Evolutionary conservation across 2,113 vertebrate genomes (phyloP), one percentile per base, ranked within the genome.

Genomic region (Oostethus manadensis): DNA sequence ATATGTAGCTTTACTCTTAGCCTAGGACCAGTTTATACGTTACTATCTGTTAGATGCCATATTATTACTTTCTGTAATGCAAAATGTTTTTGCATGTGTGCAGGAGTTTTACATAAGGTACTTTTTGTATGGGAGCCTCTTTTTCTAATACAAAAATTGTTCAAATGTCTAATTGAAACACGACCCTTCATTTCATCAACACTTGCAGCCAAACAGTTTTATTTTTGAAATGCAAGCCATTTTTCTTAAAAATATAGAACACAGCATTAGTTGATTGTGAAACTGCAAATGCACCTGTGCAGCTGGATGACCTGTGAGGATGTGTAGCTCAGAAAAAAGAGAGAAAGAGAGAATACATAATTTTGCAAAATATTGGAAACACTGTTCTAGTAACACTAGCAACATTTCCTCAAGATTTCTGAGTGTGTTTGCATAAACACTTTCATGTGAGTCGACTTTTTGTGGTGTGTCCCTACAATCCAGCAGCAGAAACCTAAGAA

Each of bases 401-500:
- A 55, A 21, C 3, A 38, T 35, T 38, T 13, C 35, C 10, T 54
- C 3, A 55, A 21, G 8, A 42, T 42, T 42, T 42, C 38, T 14
- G 71, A 68, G 55, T 15, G 40, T 65, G 65, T 6, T 70, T 58
- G 65, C 47, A 21, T 56, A 40, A 22, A 40, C 22, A 57, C 8
- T 20, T 23, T 56, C 15, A 51, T 17, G 6, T 21, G 53, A 20
- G 35, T 18, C 56, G 50, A 58, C 29, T 57, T 22, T 55, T 5
- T 56, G 53, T 33, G 42, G 43, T n/a, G n/a, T n/a, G 72, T 73
- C 59, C 29, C 56, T 42, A 72, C 76, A 79, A 83, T 83, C 83
- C 80, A 68, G 70, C 71, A 54, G 62, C 47, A 46, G 84, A 81
- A 86, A 86, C 84, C 65, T 66, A 81, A 88, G 86, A 83, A 80